These are phyloP conservation scores for Xyliphius kryptos DNA, from an alignment of 2,113 vertebrate genomes.

Conservation along the genomic window DNA sequence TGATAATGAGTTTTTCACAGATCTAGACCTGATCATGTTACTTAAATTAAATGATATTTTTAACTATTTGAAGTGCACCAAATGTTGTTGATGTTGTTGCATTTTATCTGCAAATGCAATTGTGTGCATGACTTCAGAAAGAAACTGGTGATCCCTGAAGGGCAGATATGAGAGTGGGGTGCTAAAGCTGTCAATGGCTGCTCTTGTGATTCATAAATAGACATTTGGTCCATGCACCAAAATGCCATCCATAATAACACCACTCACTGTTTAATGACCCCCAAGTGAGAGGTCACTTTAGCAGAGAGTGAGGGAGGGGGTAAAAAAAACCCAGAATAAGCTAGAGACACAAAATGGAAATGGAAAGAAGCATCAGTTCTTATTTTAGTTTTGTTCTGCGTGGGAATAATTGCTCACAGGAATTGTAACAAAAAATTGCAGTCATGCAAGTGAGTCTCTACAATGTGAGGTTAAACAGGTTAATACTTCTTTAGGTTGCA, in stretches of 20 bases:
- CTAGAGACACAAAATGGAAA: background rate
- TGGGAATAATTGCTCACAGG: too few relatives aligned
- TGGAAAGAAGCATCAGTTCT: too few relatives aligned
- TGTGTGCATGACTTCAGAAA: constrained; percentile 1
- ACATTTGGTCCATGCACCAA: constrained; percentile 1
- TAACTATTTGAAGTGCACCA: too few relatives aligned
- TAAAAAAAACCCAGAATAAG: background rate
- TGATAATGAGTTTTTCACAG: too few relatives aligned
- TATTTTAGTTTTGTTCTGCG: too few relatives aligned
- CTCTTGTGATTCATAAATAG: constrained; percentile 19
- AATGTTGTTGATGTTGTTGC: too few relatives aligned
- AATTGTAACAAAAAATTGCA: too few relatives aligned
- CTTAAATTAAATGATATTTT: too few relatives aligned
- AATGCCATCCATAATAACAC: constrained; percentile 21
- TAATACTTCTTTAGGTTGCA: too few relatives aligned
- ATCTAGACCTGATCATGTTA: too few relatives aligned
- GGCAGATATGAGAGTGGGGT: constrained; percentile 9
- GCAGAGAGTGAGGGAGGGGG: background rate
- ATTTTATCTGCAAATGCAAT: constrained; percentile 10
- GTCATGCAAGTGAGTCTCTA: too few relatives aligned
- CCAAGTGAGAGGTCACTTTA: constrained; percentile 4
- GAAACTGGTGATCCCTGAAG: constrained; percentile 1
- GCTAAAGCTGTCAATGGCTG: background rate
- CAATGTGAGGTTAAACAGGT: too few relatives aligned
- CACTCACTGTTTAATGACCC: constrained; percentile 13